phyloP scores from a whole-genome alignment of 2,113 vertebrate species.

The Terrapene triunguis region DNA sequence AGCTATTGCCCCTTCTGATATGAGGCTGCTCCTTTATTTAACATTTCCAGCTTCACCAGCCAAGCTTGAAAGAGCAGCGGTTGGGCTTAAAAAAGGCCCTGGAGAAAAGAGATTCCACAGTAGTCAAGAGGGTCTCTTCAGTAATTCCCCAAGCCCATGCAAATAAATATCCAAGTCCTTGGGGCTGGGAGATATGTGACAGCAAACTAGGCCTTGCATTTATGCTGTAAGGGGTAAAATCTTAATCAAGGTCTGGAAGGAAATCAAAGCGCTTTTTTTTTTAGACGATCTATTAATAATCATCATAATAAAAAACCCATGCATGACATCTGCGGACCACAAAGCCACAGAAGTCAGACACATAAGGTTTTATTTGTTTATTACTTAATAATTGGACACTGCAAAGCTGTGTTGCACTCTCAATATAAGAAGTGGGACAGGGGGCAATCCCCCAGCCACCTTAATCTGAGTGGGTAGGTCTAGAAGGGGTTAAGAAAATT shows the following conservation, averaged over 20 bases:
- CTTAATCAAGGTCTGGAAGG: constrained; percentile 54
- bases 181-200: background rate
- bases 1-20: background rate
- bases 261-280: constrained; percentile 45
- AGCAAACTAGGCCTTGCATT: constrained; percentile 36
- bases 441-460: background rate
- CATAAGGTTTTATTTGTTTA: constrained; percentile 34
- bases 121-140: constrained; percentile 17
- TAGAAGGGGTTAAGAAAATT: constrained; percentile 59
- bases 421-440: background rate
- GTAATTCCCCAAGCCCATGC: constrained; percentile 18
- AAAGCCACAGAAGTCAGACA: constrained; percentile 39
- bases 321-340: background rate
- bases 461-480: constrained; percentile 26
- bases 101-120: background rate
- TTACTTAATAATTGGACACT: constrained; percentile 36
- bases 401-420: constrained; percentile 30
- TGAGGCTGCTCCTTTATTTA: background rate
- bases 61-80: constrained; percentile 27
- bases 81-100: constrained; percentile 30
- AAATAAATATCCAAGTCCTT: constrained; percentile 5
- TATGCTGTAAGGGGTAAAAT: constrained; percentile 48
- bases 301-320: background rate
- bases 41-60: constrained; percentile 17
- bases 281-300: background rate